Conservation (phyloP, 2,113 vertebrate genomes). For the Murina feae region DNA sequence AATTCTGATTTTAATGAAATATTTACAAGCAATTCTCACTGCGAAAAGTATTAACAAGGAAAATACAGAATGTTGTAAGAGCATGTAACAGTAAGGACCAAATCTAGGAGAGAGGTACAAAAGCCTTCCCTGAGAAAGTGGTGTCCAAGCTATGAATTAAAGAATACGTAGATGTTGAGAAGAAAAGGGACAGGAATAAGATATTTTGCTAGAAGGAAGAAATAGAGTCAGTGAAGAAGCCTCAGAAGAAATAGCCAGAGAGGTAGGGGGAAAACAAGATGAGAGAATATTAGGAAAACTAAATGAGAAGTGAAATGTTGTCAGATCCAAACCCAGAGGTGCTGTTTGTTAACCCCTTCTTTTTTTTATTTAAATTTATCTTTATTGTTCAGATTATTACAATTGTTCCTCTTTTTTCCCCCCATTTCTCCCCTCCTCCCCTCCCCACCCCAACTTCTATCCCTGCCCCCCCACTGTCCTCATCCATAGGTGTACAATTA, state of each 20-base stretch:
- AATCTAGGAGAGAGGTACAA: neutral
- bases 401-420: too few species aligned
- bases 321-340: neutral
- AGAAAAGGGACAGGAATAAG: neutral
- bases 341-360: neutral
- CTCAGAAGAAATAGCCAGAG: neutral
- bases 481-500: too few species aligned
- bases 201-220: neutral
- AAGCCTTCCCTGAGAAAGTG: neutral
- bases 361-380: too few species aligned
- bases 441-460: too few species aligned
- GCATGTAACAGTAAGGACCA: neutral
- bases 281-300: neutral
- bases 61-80: neutral
- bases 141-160: neutral
- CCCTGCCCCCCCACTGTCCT: too few species aligned
- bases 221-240: neutral
- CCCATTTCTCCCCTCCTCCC: too few species aligned
- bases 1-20: neutral
- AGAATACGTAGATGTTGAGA: neutral
- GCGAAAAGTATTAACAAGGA: neutral
- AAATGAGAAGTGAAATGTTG: neutral
- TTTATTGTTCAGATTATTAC: too few species aligned
- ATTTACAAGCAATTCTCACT: neutral
- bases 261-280: neutral